phyloP scores from a whole-genome alignment of 2,113 vertebrate species.

The Gavia stellata region DNA sequence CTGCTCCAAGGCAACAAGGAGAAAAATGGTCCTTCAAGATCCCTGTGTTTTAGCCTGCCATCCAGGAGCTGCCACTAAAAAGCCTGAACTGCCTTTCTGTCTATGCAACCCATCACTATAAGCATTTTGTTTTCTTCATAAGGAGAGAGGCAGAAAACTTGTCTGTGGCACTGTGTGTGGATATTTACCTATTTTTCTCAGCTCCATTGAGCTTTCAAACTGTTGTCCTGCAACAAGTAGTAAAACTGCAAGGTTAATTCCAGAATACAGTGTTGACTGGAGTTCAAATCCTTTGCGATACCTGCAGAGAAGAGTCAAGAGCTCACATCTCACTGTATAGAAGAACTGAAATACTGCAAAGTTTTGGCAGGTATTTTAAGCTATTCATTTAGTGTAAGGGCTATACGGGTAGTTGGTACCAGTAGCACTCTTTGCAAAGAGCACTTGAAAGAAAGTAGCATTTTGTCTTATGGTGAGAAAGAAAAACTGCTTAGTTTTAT shows the following conservation, averaged over 20 bases:
- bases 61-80: background rate
- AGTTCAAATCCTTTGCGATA: slow-evolving; percentile 94
- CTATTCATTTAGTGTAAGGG: background rate
- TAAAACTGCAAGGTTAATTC: slow-evolving; percentile 90
- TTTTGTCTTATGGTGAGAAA: background rate
- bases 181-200: slow-evolving; percentile 90
- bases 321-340: background rate
- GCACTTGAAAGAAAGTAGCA: background rate
- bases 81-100: background rate
- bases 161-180: background rate
- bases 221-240: slow-evolving; percentile 89
- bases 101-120: background rate
- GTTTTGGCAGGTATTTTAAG: background rate
- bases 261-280: slow-evolving; percentile 93
- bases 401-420: background rate
- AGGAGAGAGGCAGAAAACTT: background rate
- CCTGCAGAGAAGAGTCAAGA: slow-evolving; percentile 69
- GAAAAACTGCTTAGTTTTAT: background rate
- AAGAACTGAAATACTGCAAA: background rate
- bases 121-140: background rate
- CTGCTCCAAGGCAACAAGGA: background rate
- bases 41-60: background rate
- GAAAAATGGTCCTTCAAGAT: background rate
- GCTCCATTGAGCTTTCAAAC: slow-evolving; percentile 93
- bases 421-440: background rate